Base-by-base conservation (phyloP, 2,113 vertebrate species). In the Clupea harengus region DNA sequence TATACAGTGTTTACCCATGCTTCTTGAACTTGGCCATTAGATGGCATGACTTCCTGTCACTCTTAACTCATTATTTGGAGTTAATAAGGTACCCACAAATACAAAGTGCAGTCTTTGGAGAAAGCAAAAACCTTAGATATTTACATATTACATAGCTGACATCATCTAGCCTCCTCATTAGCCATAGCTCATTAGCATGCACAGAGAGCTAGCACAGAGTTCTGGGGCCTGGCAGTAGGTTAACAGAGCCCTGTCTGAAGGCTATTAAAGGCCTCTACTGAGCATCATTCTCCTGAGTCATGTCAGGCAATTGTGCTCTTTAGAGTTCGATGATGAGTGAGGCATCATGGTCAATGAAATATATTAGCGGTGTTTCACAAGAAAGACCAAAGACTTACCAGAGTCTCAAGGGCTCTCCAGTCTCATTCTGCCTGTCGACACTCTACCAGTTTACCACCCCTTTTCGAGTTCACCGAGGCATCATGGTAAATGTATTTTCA, bases 401-500 rank as follows among this genome's bases (percentile, higher is more conserved):
- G 1, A 15, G 13, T 78, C 64, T 72, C 72, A 44, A 28, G 72
- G 72, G 72, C 44, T 78, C 72, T 78, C 32, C 28, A 5, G 32
- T 32, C 72, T 44, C 72, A 39, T 78, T 17, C 72, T 17, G 72
- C 72, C 13, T 78, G 67, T 15, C 13, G 67, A 75, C 32, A 2
- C 28, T 78, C 72, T 78, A 3, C 28, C 15, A 39, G 28, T 15
- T 78, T 78, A 39, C 72, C 11, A 15, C 32, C 64, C 72, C 10
- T 32, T 32, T 39, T 44, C 13, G 32, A 17, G 4, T 28, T 11
- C 72, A 78, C 72, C 13, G 72, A 78, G 25, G 72, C 72, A 78
- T 78, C 72, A 32, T 78, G 72, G 72, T 32, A 78, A 32, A 78
- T 78, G 72, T 78, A 78, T 28, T 78, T 78, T 78, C 72, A 39